Percentiles rank a stretch among this genome's conserved stretches.
Conservation (phyloP, 2,888 invertebrate genomes). For the Hyles lineata region DNA sequence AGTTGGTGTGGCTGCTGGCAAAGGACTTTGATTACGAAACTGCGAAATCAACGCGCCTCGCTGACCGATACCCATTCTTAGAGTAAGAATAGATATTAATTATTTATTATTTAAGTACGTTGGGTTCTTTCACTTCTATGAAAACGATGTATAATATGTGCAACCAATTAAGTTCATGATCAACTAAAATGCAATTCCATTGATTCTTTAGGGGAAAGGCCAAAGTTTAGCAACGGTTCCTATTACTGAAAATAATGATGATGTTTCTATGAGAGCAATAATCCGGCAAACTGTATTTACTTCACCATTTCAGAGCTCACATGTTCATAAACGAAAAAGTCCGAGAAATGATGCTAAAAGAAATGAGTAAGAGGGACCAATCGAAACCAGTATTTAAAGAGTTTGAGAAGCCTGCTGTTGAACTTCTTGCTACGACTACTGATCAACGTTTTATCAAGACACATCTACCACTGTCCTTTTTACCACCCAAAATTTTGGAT, state of each 20-base stretch:
- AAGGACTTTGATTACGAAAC: conserved; percentile 87
- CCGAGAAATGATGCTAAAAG: conserved; percentile 18
- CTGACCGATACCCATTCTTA: conserved; percentile 87
- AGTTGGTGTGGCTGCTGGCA: conserved; percentile 89
- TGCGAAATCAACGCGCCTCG: conserved; percentile 79
- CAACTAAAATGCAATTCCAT: too few relatives aligned
- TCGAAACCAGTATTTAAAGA: conserved; percentile 60
- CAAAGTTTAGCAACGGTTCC: too few relatives aligned
- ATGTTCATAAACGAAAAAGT: background rate
- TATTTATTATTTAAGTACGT: too few relatives aligned
- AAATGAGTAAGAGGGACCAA: conserved; percentile 50
- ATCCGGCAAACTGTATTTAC: background rate
- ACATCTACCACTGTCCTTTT: conserved; percentile 88
- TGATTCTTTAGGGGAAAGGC: too few relatives aligned
- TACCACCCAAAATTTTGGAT: conserved; percentile 84
- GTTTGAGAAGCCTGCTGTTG: conserved; percentile 33
- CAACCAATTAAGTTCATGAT: too few relatives aligned
- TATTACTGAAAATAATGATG: too few relatives aligned
- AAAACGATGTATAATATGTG: too few relatives aligned
- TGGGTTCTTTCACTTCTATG: too few relatives aligned
- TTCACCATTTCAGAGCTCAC: conserved; percentile 13
- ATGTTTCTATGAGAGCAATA: too few relatives aligned
- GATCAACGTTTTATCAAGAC: conserved; percentile 66
- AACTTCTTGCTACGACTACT: conserved; percentile 30
- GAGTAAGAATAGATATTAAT: conserved; percentile 80